Conservation (phyloP, 1,140 invertebrate genomes). For the Heliconius congener region DNA sequence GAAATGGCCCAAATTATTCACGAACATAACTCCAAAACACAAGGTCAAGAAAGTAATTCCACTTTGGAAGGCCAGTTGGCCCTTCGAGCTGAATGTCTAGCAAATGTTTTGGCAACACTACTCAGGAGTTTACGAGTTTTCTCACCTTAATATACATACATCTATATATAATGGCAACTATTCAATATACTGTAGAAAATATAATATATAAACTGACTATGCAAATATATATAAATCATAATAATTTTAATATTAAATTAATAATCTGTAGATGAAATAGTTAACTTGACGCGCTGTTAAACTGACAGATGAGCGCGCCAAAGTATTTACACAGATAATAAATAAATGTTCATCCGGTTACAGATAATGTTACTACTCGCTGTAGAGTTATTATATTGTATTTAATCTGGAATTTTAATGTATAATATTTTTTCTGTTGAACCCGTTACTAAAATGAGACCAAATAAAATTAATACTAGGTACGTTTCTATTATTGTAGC, state of each 20-base stretch:
- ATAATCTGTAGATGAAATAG: slow-evolving; percentile 11
- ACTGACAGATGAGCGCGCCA: slow-evolving; percentile 23
- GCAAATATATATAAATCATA: slow-evolving; percentile 11
- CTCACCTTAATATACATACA: slow-evolving; percentile 81
- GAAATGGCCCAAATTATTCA: slow-evolving; percentile 82
- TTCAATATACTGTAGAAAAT: slow-evolving; percentile 19
- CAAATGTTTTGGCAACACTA: slow-evolving; percentile 89
- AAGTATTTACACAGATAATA: slow-evolving; percentile 30
- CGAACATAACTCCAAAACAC: slow-evolving; percentile 72
- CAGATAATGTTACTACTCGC: slow-evolving; percentile 27
- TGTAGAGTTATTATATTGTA: slow-evolving; percentile 20
- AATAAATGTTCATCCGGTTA: slow-evolving; percentile 20
- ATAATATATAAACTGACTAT: slow-evolving; percentile 6
- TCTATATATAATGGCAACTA: background rate
- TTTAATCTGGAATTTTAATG: slow-evolving; percentile 31
- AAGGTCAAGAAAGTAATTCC: slow-evolving; percentile 66
- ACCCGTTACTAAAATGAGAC: slow-evolving; percentile 78
- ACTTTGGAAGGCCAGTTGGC: slow-evolving; percentile 85
- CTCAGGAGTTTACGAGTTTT: slow-evolving; percentile 91
- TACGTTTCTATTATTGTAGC: slow-evolving; percentile 69
- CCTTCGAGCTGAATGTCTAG: slow-evolving; percentile 89
- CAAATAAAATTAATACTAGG: slow-evolving; percentile 80
- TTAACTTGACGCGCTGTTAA: slow-evolving; percentile 14
- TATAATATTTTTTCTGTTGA: slow-evolving; percentile 40
- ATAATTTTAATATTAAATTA: slow-evolving; percentile 1